phyloP scores from a whole-genome alignment of 2,113 vertebrate genomes.

The Menidia beryllina region DNA sequence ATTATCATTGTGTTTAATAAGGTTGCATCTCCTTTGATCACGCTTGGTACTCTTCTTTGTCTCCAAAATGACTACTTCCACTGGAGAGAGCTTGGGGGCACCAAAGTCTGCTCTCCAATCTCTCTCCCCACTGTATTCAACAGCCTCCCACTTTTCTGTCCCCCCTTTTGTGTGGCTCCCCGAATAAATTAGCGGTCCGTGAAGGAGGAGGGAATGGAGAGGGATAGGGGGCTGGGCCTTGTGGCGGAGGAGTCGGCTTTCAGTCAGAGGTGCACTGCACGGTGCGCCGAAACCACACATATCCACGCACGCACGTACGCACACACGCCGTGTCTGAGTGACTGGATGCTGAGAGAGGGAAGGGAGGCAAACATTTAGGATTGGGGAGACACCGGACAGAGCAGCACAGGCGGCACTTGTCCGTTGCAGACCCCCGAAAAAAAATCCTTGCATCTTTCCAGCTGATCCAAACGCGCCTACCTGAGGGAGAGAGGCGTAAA shows the following conservation, averaged over 20 bases:
- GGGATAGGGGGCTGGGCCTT: slow-evolving; percentile 66
- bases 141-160: slow-evolving; percentile 34
- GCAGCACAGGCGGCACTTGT: slow-evolving; percentile 31
- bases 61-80: slow-evolving; percentile 75
- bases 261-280: slow-evolving; percentile 74
- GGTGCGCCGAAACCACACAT: slow-evolving; percentile 49
- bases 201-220: slow-evolving; percentile 41
- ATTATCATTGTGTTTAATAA: too few relatives aligned
- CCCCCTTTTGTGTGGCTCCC: slow-evolving; percentile 75
- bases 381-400: slow-evolving; percentile 7
- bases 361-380: slow-evolving; percentile 18
- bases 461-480: slow-evolving; percentile 62
- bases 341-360: slow-evolving; percentile 71
- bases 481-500: slow-evolving; percentile 41
- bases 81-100: slow-evolving; percentile 82
- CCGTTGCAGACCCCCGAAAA: slow-evolving; percentile 32
- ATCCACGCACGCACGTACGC: slow-evolving; percentile 3
- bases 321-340: slow-evolving; percentile 33
- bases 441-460: slow-evolving; percentile 29
- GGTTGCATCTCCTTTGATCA: slow-evolving; percentile 14
- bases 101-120: slow-evolving; percentile 77
- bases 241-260: slow-evolving; percentile 77
- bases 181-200: slow-evolving; percentile 81
- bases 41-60: slow-evolving; percentile 72
- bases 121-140: slow-evolving; percentile 35